These are phyloP conservation scores for Phainopepla nitens DNA, from an alignment of 2,113 vertebrate genomes.

Conservation along the genomic window DNA sequence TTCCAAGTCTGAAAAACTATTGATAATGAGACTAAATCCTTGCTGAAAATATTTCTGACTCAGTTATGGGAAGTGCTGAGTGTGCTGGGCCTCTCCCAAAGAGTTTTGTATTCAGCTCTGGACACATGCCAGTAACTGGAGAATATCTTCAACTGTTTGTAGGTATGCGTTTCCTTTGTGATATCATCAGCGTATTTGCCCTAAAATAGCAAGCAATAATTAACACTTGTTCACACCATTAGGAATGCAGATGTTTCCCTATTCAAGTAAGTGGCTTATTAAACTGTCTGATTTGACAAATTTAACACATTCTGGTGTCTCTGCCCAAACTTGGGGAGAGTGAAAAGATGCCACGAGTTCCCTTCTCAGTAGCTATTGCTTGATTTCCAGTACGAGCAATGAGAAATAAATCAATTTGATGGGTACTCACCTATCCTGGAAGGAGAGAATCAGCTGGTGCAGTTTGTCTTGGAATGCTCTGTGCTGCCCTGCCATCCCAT, in stretches of 20 bases:
- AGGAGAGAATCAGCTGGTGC: not conserved
- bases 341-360: not conserved
- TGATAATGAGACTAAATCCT: not conserved
- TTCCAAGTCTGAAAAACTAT: not conserved
- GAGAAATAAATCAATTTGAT: not conserved
- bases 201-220: slow-evolving; percentile 59
- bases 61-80: slow-evolving; percentile 15
- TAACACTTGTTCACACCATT: slow-evolving; percentile 48
- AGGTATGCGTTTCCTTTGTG: slow-evolving; percentile 64
- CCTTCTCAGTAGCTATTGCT: not conserved
- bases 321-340: not conserved
- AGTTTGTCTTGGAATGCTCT: not conserved
- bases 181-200: slow-evolving; percentile 39
- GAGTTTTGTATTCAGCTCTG: slow-evolving; percentile 6
- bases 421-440: not conserved
- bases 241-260: slow-evolving; percentile 58
- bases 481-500: not conserved
- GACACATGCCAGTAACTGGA: slow-evolving; percentile 5
- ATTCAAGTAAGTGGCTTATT: not conserved
- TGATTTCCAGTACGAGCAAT: not conserved
- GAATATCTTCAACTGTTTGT: slow-evolving; percentile 41
- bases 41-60: not conserved
- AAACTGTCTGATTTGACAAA: slow-evolving; percentile 29
- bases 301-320: not conserved
- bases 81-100: slow-evolving; percentile 21